Base-by-base conservation (phyloP, 2,888 invertebrate genomes). In the Seira sanloemensis region DNA sequence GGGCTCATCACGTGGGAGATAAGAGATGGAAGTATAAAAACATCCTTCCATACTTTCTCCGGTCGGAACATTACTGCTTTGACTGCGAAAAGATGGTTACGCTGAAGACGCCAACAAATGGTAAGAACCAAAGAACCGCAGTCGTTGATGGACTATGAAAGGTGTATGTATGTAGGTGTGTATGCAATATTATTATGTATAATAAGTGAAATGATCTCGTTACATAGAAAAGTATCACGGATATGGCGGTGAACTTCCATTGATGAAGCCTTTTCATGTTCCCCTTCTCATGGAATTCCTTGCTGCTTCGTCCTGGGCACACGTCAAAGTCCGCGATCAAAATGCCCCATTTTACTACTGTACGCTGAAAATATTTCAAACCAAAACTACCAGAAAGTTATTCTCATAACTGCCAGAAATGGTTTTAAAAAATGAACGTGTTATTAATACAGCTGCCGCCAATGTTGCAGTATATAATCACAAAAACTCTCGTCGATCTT, bases 1-100 rank as follows among this genome's bases (percentile, higher is more conserved):
- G 96, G 96, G 94, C 94, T 72, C 90, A 87, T 21, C 87, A 87
- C 7, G 76, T 84, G 12, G 91, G 90, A 16, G 90, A 90, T 81
- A 86, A 87, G 18, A 91, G 91, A 1, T 92, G 92, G 92, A 89
- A 90, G n/a, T 91, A 90, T 83, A 89, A 90, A 23, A 91, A 91
- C 67, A 90, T 92, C 2, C 90, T 91, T 90, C 90, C 92, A 91
- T 91, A 90, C 81, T 91, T 87, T 26, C 37, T 92, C 91, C 91
- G 92, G 90, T 84, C 85, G 4, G 87, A 87, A 78, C 50, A 68
- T n/a, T 86, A 86, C 58, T 86, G 86, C 23, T 86, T 80, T 65
- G 58, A 72, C 12, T 86, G 86, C 50, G 86, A 86, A 25, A 50
- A 67, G n/a, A 5, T n/a, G 0, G 1, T 62, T 9, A 21, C 25